Conservation (phyloP, 2,113 vertebrate species). For the Blennius ocellaris region DNA sequence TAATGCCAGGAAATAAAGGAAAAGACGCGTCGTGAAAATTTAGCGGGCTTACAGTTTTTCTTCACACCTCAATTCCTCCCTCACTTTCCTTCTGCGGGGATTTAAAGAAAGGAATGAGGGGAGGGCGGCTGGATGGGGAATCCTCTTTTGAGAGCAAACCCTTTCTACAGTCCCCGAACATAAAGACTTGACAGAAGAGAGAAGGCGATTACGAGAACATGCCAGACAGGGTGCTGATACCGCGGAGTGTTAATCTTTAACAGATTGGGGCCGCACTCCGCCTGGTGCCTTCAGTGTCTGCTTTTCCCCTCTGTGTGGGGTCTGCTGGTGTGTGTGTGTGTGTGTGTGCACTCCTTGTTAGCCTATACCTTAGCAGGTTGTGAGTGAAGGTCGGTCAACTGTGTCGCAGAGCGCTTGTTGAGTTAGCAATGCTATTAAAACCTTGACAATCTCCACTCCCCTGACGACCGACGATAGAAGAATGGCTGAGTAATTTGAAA, state of each 20-base stretch:
- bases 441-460: conserved; percentile 26
- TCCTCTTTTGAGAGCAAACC: conserved; percentile 62
- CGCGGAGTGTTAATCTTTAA: conserved; percentile 66
- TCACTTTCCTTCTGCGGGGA: conserved; percentile 30
- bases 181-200: conserved; percentile 46
- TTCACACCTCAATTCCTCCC: conserved; percentile 21
- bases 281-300: conserved; percentile 16
- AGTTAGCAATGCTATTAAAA: conserved; percentile 17
- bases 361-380: neutral
- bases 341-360: neutral
- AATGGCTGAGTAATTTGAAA: neutral
- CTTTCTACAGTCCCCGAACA: conserved; percentile 34
- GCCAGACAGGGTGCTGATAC: conserved; percentile 67
- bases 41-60: conserved; percentile 22
- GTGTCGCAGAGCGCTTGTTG: conserved; percentile 3
- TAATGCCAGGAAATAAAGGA: neutral
- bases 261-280: conserved; percentile 53
- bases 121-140: conserved; percentile 23
- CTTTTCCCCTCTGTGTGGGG: conserved; percentile 37
- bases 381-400: conserved; percentile 40
- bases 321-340: neutral
- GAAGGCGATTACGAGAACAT: conserved; percentile 60
- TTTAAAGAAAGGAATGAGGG: conserved; percentile 30
- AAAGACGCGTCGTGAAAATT: conserved; percentile 3
- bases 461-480: neutral